A percentile compares a stretch with the other conserved stretches of the same genome.
Conservation (phyloP, 2,888 invertebrate genomes). For the Chrysolina oricalcia region DNA sequence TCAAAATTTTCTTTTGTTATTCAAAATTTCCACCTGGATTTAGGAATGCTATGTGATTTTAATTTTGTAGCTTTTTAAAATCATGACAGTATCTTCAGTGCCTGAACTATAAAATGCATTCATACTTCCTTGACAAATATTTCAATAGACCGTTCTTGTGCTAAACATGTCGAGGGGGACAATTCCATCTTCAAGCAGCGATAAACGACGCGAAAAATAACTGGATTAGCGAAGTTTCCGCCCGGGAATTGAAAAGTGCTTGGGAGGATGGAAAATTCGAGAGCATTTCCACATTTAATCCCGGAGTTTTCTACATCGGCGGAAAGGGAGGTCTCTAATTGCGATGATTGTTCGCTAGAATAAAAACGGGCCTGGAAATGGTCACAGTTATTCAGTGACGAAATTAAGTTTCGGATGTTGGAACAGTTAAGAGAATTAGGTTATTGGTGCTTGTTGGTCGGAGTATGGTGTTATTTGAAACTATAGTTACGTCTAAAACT, state of each 20-base stretch:
- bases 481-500: too few relatives aligned
- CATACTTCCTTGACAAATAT: slow-evolving; percentile 29
- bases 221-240: slow-evolving; percentile 28
- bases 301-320: not conserved
- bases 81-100: too few relatives aligned
- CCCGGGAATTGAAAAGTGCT: slow-evolving; percentile 24
- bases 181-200: not conserved
- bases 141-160: slow-evolving; percentile 7
- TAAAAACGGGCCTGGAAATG: not conserved
- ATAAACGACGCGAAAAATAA: slow-evolving; percentile 2
- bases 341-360: not conserved
- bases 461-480: too few relatives aligned
- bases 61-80: too few relatives aligned
- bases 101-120: too few relatives aligned
- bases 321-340: slow-evolving; percentile 10
- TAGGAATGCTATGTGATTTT: too few relatives aligned
- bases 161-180: not conserved
- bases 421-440: not conserved
- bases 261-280: slow-evolving; percentile 13
- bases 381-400: not conserved
- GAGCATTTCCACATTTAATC: slow-evolving; percentile 4
- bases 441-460: too few relatives aligned
- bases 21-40: too few relatives aligned
- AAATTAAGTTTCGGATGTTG: not conserved
- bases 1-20: too few relatives aligned